A percentile compares a stretch with the other conserved stretches of the same genome.
These are phyloP conservation scores for Tachycineta bicolor DNA, from an alignment of 2,113 vertebrate species.

Conservation along the genomic window DNA sequence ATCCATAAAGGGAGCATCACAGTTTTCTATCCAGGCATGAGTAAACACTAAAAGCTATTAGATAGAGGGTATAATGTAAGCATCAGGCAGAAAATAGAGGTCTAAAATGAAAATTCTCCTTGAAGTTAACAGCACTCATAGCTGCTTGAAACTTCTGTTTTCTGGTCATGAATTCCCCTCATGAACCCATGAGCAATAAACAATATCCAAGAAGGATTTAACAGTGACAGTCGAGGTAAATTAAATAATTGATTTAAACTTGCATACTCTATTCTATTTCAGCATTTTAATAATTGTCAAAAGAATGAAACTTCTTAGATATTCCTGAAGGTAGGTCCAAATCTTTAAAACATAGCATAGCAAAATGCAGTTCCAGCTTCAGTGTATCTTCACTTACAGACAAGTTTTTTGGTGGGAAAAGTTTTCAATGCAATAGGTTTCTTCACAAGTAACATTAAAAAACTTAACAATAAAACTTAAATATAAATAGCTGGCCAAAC, in stretches of 20 bases:
- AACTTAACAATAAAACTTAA: not conserved
- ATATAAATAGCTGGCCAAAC: not conserved
- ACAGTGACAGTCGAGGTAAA: not conserved
- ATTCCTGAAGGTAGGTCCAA: not conserved
- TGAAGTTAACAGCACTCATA: not conserved
- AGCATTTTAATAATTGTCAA: not conserved
- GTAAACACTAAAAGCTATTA: not conserved
- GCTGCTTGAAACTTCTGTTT: not conserved
- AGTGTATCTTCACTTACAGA: not conserved
- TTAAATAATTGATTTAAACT: not conserved
- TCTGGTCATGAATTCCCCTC: not conserved
- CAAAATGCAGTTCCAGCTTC: not conserved
- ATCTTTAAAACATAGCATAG: not conserved
- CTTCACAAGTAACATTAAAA: not conserved
- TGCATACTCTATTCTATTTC: not conserved
- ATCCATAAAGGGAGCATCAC: not conserved
- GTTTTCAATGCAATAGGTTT: not conserved
- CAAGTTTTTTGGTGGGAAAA: not conserved
- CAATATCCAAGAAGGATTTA: not conserved
- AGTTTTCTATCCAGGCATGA: not conserved
- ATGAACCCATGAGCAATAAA: not conserved
- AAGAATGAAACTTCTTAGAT: not conserved
- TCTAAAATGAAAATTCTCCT: not conserved
- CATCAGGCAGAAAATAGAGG: not conserved
- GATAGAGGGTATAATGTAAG: not conserved